Base-by-base conservation (phyloP, 2,888 invertebrate species). In the Meiosimyza decipiens region DNA sequence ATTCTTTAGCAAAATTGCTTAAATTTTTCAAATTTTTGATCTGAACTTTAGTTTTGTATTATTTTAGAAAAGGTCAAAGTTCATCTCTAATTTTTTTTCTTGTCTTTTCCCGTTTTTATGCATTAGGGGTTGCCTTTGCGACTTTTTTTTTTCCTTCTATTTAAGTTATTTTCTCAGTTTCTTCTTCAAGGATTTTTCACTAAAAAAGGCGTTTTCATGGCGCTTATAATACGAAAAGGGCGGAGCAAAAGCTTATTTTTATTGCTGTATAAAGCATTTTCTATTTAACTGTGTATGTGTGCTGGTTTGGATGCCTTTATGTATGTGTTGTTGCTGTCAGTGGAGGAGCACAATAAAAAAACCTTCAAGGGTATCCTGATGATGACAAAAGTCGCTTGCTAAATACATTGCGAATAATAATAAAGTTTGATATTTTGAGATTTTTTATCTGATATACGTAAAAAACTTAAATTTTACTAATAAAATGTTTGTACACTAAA, bases 191-290 rank as follows among this genome's bases (percentile, higher is more conserved):
- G 40, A 40, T 40, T 40, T 7, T 40, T 33, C 28, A 49, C 40
- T 11, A 60, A 64, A 68, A 60, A 51, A 62, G 65, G 66, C 67
- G 63, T 28, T 57, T 59, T 67, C 15, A 12, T 40, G 57, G 28
- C 40, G 49, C 71, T 40, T 49, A 52, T 49, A 69, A 72, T 70
- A 66, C 22, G 50, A 72, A 74, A 71, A 70, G 55, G 74, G 74
- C 74, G 74, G 74, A 70, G 74, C 71, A 54, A 72, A 49, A n/a
- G 50, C 55, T 22, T 13, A 47, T 50, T 70, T 73, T 71, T 67
- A 59, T 33, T 59, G 67, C 55, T 71, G 33, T 54, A 68, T 66
- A 40, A 54, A 15, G 64, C 59, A 51, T 64, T 12, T 47, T 62
- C n/a, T 33, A 13, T 47, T 12, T 40, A 50, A 9, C 18, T 50